phyloP scores from a whole-genome alignment of 2,888 invertebrate genomes.

The Oligia latruncula region DNA sequence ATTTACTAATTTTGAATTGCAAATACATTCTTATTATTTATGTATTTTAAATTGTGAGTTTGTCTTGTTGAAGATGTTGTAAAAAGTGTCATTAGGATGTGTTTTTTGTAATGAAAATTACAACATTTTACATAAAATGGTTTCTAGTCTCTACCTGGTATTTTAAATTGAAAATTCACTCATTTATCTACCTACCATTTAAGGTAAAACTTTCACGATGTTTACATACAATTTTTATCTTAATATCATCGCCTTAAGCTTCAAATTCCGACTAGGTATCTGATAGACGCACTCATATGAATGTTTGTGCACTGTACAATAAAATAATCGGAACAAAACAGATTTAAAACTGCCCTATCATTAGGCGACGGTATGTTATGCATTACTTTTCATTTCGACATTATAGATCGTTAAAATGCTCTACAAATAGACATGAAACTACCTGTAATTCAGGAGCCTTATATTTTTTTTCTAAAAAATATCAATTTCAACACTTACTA shows the following conservation, averaged over 20 bases:
- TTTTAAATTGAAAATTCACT: too few relatives aligned
- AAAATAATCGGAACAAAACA: neutral
- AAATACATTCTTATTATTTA: slow-evolving; percentile 32
- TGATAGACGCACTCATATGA: neutral
- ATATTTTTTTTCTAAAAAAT: neutral
- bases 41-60: slow-evolving; percentile 24
- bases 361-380: neutral
- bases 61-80: neutral
- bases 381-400: neutral
- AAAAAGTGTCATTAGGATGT: neutral
- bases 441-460: neutral
- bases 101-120: neutral
- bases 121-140: too few relatives aligned
- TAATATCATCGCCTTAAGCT: slow-evolving; percentile 23
- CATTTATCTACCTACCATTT: too few relatives aligned
- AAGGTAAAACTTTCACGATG: slow-evolving; percentile 27
- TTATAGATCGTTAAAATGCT: neutral
- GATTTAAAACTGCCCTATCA: neutral
- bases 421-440: neutral
- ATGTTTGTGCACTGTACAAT: neutral
- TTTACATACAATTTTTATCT: slow-evolving; percentile 26
- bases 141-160: neutral
- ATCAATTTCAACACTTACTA: slow-evolving; percentile 57
- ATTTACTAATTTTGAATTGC: slow-evolving; percentile 30
- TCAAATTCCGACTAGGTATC: neutral